Conservation (phyloP, 2,113 vertebrate species). For the Camelus bactrianus region DNA sequence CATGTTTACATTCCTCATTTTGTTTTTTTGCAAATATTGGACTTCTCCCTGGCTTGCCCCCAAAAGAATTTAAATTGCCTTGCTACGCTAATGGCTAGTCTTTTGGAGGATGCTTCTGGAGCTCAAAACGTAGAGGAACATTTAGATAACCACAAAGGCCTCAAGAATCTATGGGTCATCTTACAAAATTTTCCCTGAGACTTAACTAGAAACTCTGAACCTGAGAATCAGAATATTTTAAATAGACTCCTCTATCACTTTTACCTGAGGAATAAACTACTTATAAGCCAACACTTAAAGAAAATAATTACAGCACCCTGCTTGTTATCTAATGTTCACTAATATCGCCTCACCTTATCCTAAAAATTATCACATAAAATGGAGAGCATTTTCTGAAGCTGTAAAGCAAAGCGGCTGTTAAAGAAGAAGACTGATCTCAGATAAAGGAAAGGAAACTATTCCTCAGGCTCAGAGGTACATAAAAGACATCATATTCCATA, state of each 20-base stretch:
- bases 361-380: not conserved
- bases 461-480: not conserved
- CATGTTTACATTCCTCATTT: conserved; percentile 50
- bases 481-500: not conserved
- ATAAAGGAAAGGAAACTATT: not conserved
- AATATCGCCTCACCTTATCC: not conserved
- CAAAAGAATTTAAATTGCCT: conserved; percentile 40
- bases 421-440: not conserved
- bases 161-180: not conserved
- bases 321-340: not conserved
- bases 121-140: conserved; percentile 13
- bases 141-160: not conserved
- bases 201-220: not conserved
- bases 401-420: not conserved
- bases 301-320: not conserved
- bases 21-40: conserved; percentile 45
- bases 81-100: not conserved
- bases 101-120: not conserved
- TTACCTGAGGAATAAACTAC: conserved; percentile 9
- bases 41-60: not conserved
- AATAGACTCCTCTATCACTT: not conserved
- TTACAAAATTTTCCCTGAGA: not conserved
- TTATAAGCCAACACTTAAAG: conserved; percentile 44
- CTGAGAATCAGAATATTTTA: not conserved
- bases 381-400: not conserved